Base-by-base conservation (phyloP, 2,888 invertebrate species). In the Caenorhabditis sinica region DNA sequence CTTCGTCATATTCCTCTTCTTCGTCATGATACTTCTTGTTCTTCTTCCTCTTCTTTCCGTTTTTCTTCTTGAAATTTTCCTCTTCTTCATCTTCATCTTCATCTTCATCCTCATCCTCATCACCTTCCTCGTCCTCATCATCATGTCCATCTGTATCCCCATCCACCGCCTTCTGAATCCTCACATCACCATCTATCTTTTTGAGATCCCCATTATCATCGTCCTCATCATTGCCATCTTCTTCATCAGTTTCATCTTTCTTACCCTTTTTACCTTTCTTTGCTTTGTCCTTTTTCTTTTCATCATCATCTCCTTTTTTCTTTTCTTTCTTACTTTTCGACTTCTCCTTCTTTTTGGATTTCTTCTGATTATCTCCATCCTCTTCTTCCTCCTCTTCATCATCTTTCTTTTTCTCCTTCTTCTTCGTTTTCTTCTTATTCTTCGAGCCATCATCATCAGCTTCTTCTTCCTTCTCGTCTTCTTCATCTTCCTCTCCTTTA, bases 161-260 rank as follows among this genome's bases (percentile, higher is more conserved):
- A 66, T 82, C 81, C 8, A 73, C 72, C 4, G 75, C 45, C 36
- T 77, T 76, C 49, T 30, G 58, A 17, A 74, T 73, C 45, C 53
- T 68, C n/a, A 77, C 73, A 33, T 74, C 75, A 61, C 82, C 72
- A 25, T 82, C 74, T 5, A 69, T 61, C 43, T 56, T 82, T 33
- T 66, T 43, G 36, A 74, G 17, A 15, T 72, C 51, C 15, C 65
- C 71, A n/a, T 68, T 82, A 51, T 75, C 43, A 5, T 66, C 68
- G 0, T 66, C 66, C 28, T 65, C 66, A 5, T 74, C 71, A 30
- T 71, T 63, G 9, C 71, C 65, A 13, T 80, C 72, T 1, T 80
- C 63, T n/a, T 74, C 74, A 13, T 74, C 63, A 1, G 61, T 56
- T 23, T 68, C 49, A 15, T 68, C n/a, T 61, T 63, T 61, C 63